Evolutionary conservation across 2,888 invertebrate genomes (phyloP).

Genomic region (Morpho deidamia): DNA sequence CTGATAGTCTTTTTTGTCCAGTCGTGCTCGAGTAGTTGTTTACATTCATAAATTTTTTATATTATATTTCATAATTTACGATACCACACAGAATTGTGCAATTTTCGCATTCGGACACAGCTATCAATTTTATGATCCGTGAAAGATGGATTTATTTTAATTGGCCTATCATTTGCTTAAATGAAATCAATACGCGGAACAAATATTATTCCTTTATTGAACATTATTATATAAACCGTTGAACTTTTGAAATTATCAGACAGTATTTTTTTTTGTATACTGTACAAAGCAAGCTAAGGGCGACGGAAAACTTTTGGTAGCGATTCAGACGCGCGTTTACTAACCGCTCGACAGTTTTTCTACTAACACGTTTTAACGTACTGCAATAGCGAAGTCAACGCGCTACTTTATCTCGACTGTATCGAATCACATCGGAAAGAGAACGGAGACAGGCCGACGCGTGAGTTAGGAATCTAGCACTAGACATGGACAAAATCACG

Average conservation of each 20-base stretch:
- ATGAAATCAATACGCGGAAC: background rate
- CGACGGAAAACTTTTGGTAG: too few species aligned
- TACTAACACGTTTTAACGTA: too few species aligned
- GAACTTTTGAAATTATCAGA: background rate
- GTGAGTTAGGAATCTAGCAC: background rate
- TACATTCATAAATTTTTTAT: background rate
- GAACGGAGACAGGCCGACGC: background rate
- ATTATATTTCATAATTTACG: background rate
- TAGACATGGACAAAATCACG: too few species aligned
- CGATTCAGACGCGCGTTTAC: too few species aligned
- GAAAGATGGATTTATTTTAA: slow-evolving; percentile 7
- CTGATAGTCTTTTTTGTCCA: too few species aligned
- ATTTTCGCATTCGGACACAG: slow-evolving; percentile 10
- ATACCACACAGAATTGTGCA: slow-evolving; percentile 1
- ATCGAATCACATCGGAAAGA: too few species aligned
- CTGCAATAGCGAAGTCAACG: too few species aligned
- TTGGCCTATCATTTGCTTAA: slow-evolving; percentile 5
- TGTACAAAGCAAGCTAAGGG: too few species aligned
- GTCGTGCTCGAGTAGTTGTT: too few species aligned
- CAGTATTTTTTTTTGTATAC: background rate
- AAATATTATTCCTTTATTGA: slow-evolving; percentile 7
- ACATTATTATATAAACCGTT: background rate
- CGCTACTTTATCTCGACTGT: too few species aligned
- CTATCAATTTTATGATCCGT: slow-evolving; percentile 4
- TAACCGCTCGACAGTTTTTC: too few species aligned